Evolutionary conservation across 1,140 invertebrate species (phyloP), one percentile per base, ranked within the genome.

Genomic region (Drosophila sturtevanti): DNA sequence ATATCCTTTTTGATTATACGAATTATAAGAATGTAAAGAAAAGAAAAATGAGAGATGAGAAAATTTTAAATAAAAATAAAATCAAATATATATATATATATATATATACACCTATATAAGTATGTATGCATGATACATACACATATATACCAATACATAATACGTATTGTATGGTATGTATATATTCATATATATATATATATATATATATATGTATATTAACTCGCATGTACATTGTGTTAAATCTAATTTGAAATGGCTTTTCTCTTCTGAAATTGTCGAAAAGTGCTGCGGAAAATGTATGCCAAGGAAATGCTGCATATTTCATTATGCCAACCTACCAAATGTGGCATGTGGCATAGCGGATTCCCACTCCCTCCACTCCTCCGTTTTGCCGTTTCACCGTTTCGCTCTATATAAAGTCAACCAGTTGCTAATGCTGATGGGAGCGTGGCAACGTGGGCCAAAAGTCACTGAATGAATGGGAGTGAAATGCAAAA

Each of bases 391-490:
- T 31, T 2, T 1, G n/a, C n/a, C n/a, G n/a, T n/a, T n/a, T n/a
- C n/a, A n/a, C 37, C 11, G 5, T 60, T 24, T 38, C 35, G 18
- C 4, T n/a, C 14, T 48, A 48, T 48, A 48, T 48, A 48, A 41
- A 48, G 52, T 68, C 81, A 80, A 61, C 77, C 55, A 67, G 63
- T 63, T 64, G 72, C 72, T 79, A 82, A 82, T 76, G 80, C 76
- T 22, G 24, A 38, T 44, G 38, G 58, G 21, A 37, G 12, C 41
- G 16, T 31, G 52, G 52, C 27, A 56, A 55, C 41, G 27, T 31
- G 35, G 44, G 24, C 37, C 22, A 62, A 55, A 55, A 55, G 37
- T 31, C 59, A 11, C n/a, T 58, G 55, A 58, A 27, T 38, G 37
- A 55, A 24, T 61, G 41, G 24, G 14, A 37, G 22, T 59, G 55